Conservation (phyloP, 2,113 vertebrate genomes). For the Saccopteryx bilineata region DNA sequence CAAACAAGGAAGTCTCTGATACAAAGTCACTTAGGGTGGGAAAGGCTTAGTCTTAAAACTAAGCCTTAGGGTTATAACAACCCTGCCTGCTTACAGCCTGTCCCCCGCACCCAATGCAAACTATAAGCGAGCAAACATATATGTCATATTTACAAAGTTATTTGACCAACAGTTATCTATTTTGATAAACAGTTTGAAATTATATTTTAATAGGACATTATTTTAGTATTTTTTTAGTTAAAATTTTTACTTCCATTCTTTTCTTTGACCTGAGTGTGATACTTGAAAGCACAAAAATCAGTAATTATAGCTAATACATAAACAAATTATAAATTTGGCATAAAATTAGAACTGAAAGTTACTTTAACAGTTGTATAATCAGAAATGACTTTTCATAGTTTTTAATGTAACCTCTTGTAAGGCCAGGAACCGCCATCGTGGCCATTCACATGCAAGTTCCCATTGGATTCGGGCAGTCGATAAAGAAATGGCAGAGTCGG, state of each 20-base stretch:
- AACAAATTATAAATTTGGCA: neutral
- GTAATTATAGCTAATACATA: neutral
- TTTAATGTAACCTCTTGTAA: neutral
- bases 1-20: too few species aligned
- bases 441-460: too few species aligned
- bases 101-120: too few species aligned
- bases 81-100: too few species aligned
- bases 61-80: too few species aligned
- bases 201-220: neutral
- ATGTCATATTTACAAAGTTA: too few species aligned
- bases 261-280: neutral
- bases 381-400: neutral
- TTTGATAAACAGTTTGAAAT: neutral
- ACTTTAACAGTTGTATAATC: neutral
- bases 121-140: too few species aligned
- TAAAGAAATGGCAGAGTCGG: too few species aligned
- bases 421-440: too few species aligned
- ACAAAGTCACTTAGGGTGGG: too few species aligned
- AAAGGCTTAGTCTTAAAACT: too few species aligned
- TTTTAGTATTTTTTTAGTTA: slow-evolving; percentile 44
- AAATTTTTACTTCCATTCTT: neutral
- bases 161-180: neutral
- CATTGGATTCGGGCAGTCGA: too few species aligned
- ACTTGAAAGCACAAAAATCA: slow-evolving; percentile 38
- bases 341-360: slow-evolving; percentile 41